Evolutionary conservation across 2,797 vertebrate genomes (phyloP), one percentile per base, ranked within the genome.

Genomic region (Capromys pilorides): DNA sequence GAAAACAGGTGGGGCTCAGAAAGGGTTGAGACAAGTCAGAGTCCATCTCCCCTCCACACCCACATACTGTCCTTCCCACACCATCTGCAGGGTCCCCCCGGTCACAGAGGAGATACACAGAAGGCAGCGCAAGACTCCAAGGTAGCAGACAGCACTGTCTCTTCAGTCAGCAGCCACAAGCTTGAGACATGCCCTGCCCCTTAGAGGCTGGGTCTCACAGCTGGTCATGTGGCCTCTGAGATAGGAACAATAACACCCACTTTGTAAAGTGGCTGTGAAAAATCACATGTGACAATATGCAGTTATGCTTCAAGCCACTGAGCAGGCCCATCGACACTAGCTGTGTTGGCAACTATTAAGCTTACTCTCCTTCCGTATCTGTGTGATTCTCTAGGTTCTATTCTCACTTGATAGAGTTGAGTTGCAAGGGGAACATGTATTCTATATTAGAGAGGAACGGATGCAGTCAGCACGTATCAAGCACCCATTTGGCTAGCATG

Each of bases 361-460:
- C 71, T 39, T 62, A 77, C 75, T 57, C 33, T 28, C 33, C n/a
- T n/a, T n/a, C n/a, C 33, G 14, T 18, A 64, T 62, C 88, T 73
- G 73, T 88, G n/a, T 91, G 61, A 67, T 94, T 95, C 81, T 94
- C 73, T 81, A 81, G 87, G 22, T 49, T 71, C 79, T 91, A 49
- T 93, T 33, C 66, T 94, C 62, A 75, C 36, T 86, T 71, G 90
- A 13, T 84, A 67, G 71, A 45, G 79, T 16, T 89, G 66, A 82
- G 83, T 88, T 73, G 39, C 80, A 77, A 85, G 21, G n/a, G 61
- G 33, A 33, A 92, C 36, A 22, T 57, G 62, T 45, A 49, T 75
- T 94, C 90, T 33, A 61, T 66, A 66, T n/a, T 83, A 71, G 62
- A 86, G 62, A 79, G 80, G 39, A 11, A 19, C 1, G 18, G 62